Conservation (phyloP, 2,888 invertebrate genomes). For the Sphaerophoria taeniata region DNA sequence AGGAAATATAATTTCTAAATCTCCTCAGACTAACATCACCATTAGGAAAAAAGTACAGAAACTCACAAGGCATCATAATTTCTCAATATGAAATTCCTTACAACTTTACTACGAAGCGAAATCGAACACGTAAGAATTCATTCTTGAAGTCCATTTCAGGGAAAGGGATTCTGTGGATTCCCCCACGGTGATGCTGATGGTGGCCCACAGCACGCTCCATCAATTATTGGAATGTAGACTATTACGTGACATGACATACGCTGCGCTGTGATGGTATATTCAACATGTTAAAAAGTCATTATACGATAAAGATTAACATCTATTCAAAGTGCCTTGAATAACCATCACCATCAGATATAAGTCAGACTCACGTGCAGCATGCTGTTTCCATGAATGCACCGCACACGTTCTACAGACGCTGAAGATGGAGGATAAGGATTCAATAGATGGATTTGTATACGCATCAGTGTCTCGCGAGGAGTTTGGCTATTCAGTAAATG, state of each 20-base stretch:
- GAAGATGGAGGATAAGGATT: constrained; percentile 21
- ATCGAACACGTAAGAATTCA: constrained; percentile 15
- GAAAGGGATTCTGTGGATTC: constrained; percentile 21
- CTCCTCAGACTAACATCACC: constrained; percentile 25
- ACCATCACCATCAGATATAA: background rate
- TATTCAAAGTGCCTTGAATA: constrained; percentile 16
- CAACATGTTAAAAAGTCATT: constrained; percentile 34
- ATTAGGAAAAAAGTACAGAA: background rate
- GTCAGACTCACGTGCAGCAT: no score
- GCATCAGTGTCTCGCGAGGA: constrained; percentile 43
- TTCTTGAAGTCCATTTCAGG: constrained; percentile 1
- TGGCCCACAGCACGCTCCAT: constrained; percentile 26
- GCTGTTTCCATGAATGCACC: constrained; percentile 17
- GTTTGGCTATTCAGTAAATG: constrained; percentile 13
- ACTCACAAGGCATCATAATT: constrained; percentile 29
- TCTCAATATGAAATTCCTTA: constrained; percentile 27
- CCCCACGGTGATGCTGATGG: no score
- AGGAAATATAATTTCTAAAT: constrained; percentile 39
- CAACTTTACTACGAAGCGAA: no score
- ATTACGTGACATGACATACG: constrained; percentile 31
- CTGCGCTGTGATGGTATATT: no score
- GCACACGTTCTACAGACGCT: constrained; percentile 4
- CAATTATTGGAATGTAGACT: constrained; percentile 28
- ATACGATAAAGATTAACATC: constrained; percentile 32
- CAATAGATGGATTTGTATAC: constrained; percentile 38